A percentile compares a stretch with the other conserved stretches of the same genome.
phyloP scores from a whole-genome alignment of 2,797 vertebrate genomes.

The Channallabes apus region DNA sequence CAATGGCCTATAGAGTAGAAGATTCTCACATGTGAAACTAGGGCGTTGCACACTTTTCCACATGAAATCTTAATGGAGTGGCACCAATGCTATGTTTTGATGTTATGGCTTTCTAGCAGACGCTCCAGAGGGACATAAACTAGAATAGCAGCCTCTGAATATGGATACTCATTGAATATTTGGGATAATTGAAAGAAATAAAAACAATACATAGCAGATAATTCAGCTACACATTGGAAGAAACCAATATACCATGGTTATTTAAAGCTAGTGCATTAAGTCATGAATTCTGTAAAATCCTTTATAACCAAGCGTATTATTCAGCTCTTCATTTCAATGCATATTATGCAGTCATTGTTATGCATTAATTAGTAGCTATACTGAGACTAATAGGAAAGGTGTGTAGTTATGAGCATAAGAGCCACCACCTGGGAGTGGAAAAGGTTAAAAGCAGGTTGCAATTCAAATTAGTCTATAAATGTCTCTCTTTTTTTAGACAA shows the following conservation, averaged over 20 bases:
- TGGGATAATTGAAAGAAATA: background rate
- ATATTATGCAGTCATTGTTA: constrained; percentile 2
- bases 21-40: background rate
- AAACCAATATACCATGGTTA: background rate
- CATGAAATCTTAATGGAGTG: constrained; percentile 33
- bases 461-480: background rate
- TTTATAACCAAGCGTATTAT: constrained; percentile 8
- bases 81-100: constrained; percentile 16
- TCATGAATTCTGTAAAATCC: background rate
- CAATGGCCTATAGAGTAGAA: background rate
- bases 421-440: background rate
- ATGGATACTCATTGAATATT: background rate
- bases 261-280: background rate
- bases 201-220: background rate
- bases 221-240: background rate
- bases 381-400: constrained; percentile 9
- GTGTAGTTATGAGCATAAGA: background rate
- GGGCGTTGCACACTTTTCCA: constrained; percentile 1
- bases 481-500: background rate
- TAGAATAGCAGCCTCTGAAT: background rate
- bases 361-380: constrained; percentile 16
- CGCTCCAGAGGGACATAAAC: background rate
- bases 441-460: constrained; percentile 6
- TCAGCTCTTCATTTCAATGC: constrained; percentile 15
- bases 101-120: constrained; percentile 1